Percentiles rank a stretch among this genome's conserved stretches.
Conservation (phyloP, 2,797 vertebrate species). For the Leucoraja ocellata region DNA sequence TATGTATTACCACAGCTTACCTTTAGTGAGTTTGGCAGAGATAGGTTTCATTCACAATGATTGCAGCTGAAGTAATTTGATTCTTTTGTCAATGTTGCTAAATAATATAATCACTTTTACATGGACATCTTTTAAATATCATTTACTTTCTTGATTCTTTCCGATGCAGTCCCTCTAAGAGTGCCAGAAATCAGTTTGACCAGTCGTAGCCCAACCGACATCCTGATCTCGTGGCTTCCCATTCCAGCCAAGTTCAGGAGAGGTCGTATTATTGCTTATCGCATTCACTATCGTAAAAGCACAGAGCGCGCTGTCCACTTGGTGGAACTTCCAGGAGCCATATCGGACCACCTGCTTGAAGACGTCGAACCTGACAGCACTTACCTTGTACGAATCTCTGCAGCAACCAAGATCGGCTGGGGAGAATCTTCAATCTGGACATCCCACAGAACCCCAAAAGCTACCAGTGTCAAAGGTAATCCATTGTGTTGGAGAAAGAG, state of each 20-base stretch:
- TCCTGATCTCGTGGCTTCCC: slow-evolving; percentile 86
- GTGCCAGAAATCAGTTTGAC: slow-evolving; percentile 92
- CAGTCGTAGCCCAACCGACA: slow-evolving; percentile 83
- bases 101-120: not conserved
- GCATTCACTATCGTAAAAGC: slow-evolving; percentile 77
- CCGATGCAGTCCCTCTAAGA: slow-evolving; percentile 76
- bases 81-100: not conserved
- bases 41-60: not conserved
- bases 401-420: slow-evolving; percentile 79
- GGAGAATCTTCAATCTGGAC: slow-evolving; percentile 89
- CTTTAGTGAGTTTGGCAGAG: too few species aligned
- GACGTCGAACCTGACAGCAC: slow-evolving; percentile 77
- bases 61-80: not conserved
- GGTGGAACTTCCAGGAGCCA: slow-evolving; percentile 73
- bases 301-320: slow-evolving; percentile 66
- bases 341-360: slow-evolving; percentile 67
- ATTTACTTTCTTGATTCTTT: not conserved
- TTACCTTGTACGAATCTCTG: slow-evolving; percentile 80
- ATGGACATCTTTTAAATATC: not conserved
- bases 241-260: slow-evolving; percentile 78
- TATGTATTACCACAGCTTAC: too few species aligned
- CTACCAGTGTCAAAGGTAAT: slow-evolving; percentile 77
- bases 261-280: slow-evolving; percentile 74
- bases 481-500: not conserved
- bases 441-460: slow-evolving; percentile 85